Conservation (phyloP, 2,797 vertebrate genomes). For the Lates japonicus region DNA sequence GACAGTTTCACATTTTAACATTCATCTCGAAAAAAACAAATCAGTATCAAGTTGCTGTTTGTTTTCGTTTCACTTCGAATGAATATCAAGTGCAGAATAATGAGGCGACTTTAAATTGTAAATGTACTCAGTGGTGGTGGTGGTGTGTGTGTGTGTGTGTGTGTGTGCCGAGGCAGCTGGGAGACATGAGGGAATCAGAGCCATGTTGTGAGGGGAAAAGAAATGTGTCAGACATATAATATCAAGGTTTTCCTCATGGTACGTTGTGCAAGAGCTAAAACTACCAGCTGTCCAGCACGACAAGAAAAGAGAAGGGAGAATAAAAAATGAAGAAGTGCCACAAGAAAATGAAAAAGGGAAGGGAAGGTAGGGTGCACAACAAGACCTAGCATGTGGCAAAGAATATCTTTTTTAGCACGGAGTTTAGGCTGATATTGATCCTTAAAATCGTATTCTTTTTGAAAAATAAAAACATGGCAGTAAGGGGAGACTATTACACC, state of each 20-base stretch:
- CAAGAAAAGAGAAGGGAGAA: constrained; percentile 2
- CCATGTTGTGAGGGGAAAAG: constrained; percentile 27
- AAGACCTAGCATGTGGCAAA: neutral
- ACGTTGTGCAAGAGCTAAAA: constrained; percentile 27
- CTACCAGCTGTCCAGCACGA: constrained; percentile 27
- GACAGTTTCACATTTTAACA: neutral
- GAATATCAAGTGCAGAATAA: constrained; percentile 40
- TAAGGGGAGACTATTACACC: neutral
- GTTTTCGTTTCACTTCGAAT: constrained; percentile 35
- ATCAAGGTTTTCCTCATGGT: constrained; percentile 27
- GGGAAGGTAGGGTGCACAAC: neutral
- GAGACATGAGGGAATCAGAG: constrained; percentile 8
- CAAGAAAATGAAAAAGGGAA: neutral
- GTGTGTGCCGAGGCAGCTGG: constrained; percentile 9
- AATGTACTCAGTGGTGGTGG: constrained; percentile 8
- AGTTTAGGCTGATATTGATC: neutral
- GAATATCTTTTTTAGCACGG: constrained; percentile 3
- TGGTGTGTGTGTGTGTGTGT: neutral
- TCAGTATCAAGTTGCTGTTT: constrained; percentile 10
- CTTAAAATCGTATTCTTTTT: neutral
- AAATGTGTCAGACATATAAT: constrained; percentile 29
- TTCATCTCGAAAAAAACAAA: neutral
- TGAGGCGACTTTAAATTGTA: constrained; percentile 36
- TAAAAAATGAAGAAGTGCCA: neutral
- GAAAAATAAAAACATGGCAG: neutral